Percentiles rank a stretch among this genome's conserved stretches.
Conservation (phyloP, 2,113 vertebrate genomes). For the Onychostruthus taczanowskii region DNA sequence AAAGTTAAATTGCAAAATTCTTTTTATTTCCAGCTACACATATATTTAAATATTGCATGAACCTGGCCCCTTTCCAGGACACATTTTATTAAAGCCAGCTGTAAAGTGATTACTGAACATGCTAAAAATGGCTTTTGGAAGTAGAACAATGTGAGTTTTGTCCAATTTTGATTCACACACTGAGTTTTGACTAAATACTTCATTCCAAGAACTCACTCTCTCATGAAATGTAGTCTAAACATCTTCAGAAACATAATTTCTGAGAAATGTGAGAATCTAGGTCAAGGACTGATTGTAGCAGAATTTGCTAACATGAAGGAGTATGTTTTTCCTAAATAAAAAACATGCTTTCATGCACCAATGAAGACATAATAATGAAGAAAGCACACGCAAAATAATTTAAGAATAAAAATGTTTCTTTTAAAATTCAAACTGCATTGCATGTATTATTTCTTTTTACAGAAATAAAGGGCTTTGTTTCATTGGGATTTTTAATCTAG, state of each 20-base stretch:
- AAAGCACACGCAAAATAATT: neutral
- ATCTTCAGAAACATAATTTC: conserved; percentile 1
- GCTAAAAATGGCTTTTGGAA: conserved; percentile 30
- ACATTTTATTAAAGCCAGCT: conserved; percentile 22
- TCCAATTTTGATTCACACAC: neutral
- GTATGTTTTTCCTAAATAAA: neutral
- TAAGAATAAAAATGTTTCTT: neutral
- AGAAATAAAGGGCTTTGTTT: neutral
- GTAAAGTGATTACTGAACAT: conserved; percentile 19
- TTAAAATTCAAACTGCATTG: neutral
- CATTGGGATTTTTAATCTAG: neutral
- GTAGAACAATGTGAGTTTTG: neutral
- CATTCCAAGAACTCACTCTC: neutral
- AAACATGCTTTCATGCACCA: neutral
- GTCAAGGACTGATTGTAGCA: conserved; percentile 10
- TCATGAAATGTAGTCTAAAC: neutral
- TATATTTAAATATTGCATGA: conserved; percentile 8
- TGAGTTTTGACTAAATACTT: neutral
- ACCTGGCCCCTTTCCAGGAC: neutral
- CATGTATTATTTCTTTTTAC: neutral
- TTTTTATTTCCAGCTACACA: neutral
- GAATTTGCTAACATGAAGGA: neutral
- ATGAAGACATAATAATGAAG: neutral
- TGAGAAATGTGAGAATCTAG: conserved; percentile 33
- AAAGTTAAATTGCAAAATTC: neutral